Evolutionary conservation across 2,888 invertebrate species (phyloP).

Genomic region (Hipparchia sbordonii): DNA sequence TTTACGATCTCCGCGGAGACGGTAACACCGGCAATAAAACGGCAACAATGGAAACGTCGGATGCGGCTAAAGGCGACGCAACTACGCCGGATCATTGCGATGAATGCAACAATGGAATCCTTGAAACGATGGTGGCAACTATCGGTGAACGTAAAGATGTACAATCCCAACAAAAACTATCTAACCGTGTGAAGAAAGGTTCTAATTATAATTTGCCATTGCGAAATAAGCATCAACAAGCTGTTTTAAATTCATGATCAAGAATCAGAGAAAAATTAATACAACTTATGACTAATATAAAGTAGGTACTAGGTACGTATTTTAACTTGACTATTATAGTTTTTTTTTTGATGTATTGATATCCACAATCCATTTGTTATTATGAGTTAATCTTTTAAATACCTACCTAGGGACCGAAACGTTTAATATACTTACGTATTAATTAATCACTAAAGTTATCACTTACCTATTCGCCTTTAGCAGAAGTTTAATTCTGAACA

Average conservation of each 20-base stretch:
- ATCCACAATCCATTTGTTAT: no score
- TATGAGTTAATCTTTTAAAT: no score
- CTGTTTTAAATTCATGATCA: not conserved
- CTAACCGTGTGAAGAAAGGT: conserved; percentile 39
- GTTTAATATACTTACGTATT: no score
- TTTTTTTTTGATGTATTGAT: no score
- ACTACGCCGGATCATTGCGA: conserved; percentile 75
- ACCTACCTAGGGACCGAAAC: no score
- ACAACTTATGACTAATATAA: not conserved
- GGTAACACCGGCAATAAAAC: conserved; percentile 81
- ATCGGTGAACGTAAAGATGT: conserved; percentile 68
- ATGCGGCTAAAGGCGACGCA: conserved; percentile 77
- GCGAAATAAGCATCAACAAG: not conserved
- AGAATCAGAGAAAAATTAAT: not conserved
- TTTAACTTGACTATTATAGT: not conserved
- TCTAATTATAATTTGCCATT: not conserved
- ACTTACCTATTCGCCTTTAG: not conserved
- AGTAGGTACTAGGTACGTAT: not conserved
- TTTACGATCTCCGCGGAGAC: conserved; percentile 77
- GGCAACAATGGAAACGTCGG: conserved; percentile 80
- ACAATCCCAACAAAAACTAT: conserved; percentile 59
- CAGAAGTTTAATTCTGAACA: not conserved
- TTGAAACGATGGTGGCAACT: conserved; percentile 77
- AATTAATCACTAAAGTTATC: no score
- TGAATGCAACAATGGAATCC: conserved; percentile 81